A percentile compares a stretch with the other conserved stretches of the same genome.
These are phyloP conservation scores for Arremon aurantiirostris DNA, from an alignment of 2,797 vertebrate species.

Conservation along the genomic window DNA sequence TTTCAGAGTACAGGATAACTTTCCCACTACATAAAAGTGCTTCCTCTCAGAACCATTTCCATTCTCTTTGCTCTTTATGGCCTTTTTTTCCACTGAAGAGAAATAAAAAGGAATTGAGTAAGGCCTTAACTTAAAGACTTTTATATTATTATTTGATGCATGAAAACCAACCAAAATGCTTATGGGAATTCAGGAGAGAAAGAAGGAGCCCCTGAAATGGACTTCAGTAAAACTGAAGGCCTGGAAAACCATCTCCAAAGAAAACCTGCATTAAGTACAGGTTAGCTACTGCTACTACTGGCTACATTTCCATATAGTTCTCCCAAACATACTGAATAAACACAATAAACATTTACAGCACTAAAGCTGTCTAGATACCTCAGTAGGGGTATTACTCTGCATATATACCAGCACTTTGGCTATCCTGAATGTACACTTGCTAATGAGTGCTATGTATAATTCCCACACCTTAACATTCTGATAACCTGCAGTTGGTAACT, in stretches of 20 bases:
- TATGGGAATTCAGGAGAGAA: not conserved
- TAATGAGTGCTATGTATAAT: not conserved
- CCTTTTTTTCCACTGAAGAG: not conserved
- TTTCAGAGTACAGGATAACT: not conserved
- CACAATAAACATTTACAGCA: constrained; percentile 14
- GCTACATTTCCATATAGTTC: not conserved
- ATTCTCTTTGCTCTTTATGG: not conserved
- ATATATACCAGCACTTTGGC: not conserved
- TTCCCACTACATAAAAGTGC: not conserved
- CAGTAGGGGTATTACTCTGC: constrained; percentile 22
- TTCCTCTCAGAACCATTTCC: not conserved
- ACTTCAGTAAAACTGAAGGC: not conserved
- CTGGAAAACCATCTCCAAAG: not conserved
- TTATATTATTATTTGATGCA: not conserved
- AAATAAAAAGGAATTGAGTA: not conserved
- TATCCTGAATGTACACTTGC: not conserved
- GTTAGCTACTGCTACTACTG: not conserved
- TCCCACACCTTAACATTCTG: not conserved
- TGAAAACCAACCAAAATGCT: not conserved
- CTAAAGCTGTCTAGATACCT: constrained; percentile 32
- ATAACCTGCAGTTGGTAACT: not conserved
- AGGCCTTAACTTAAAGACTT: not conserved
- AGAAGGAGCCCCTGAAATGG: not conserved
- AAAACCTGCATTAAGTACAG: not conserved
- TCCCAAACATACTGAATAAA: constrained; percentile 24